phyloP scores from a whole-genome alignment of 1,140 invertebrate species.

The Danaus melanippus region DNA sequence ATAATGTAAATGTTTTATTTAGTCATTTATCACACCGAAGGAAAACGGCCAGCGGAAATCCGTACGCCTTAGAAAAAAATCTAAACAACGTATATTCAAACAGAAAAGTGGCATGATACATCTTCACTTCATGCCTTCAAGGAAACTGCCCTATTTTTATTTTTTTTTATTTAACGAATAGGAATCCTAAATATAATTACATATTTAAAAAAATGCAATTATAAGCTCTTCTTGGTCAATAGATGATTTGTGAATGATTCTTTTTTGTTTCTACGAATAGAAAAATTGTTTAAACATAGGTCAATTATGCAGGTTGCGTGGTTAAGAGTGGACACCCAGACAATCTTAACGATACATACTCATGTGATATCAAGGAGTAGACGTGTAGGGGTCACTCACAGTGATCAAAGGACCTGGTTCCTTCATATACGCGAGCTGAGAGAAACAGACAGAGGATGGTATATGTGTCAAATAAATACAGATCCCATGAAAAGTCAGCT shows the following conservation, averaged over 20 bases:
- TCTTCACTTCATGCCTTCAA: too few species aligned
- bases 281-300: too few species aligned
- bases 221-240: too few species aligned
- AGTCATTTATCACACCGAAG: slow-evolving; percentile 11
- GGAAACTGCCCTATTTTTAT: too few species aligned
- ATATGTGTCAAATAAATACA: slow-evolving; percentile 91
- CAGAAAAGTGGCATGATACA: too few species aligned
- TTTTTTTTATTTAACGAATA: too few species aligned
- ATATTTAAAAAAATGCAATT: too few species aligned
- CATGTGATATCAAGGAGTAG: slow-evolving; percentile 93
- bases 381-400: slow-evolving; percentile 88
- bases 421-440: slow-evolving; percentile 86
- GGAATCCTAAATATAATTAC: too few species aligned
- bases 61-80: slow-evolving; percentile 8
- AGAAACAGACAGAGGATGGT: slow-evolving; percentile 87
- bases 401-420: slow-evolving; percentile 89
- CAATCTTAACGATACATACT: slow-evolving; percentile 90
- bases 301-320: slow-evolving; percentile 83
- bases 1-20: slow-evolving; percentile 6
- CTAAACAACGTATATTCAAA: too few species aligned
- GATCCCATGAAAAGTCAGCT: slow-evolving; percentile 90
- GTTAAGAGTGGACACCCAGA: slow-evolving; percentile 93
- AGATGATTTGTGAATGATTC: too few species aligned
- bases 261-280: too few species aligned
- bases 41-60: slow-evolving; percentile 10